phyloP scores from a whole-genome alignment of 2,113 vertebrate genomes.

The Phoxinus phoxinus region DNA sequence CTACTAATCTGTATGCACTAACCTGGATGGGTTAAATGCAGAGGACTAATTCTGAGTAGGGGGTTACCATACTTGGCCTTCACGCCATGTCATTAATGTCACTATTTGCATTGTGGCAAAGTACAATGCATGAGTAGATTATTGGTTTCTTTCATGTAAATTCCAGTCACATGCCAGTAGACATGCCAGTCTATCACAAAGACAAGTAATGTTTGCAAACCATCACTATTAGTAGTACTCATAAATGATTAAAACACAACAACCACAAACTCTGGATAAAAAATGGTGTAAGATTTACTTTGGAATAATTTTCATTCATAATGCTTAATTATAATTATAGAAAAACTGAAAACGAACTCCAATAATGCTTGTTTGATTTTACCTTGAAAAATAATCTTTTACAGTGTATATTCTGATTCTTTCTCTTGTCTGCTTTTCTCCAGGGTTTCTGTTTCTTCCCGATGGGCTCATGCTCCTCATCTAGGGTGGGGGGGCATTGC shows the following conservation, averaged over 20 bases:
- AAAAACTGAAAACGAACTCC: background rate
- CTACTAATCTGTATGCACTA: too few relatives aligned
- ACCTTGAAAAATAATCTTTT: background rate
- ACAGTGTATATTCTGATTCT: background rate
- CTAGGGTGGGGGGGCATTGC: slow-evolving; percentile 70
- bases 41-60: too few relatives aligned
- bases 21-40: too few relatives aligned
- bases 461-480: slow-evolving; percentile 67
- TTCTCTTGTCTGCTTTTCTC: slow-evolving; percentile 29
- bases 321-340: too few relatives aligned
- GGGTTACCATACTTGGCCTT: too few relatives aligned
- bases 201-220: background rate
- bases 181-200: background rate
- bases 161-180: too few relatives aligned
- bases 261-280: background rate
- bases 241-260: background rate
- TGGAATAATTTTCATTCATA: too few relatives aligned
- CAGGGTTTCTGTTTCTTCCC: slow-evolving; percentile 59
- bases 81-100: too few relatives aligned
- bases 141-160: slow-evolving; percentile 19
- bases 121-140: slow-evolving; percentile 1
- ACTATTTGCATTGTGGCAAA: too few relatives aligned
- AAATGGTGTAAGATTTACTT: too few relatives aligned
- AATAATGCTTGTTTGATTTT: background rate
- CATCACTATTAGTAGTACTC: too few relatives aligned